Percentiles rank a stretch among this genome's conserved stretches.
Conservation (phyloP, 1,140 invertebrate genomes). For the Calosoma granatense region DNA sequence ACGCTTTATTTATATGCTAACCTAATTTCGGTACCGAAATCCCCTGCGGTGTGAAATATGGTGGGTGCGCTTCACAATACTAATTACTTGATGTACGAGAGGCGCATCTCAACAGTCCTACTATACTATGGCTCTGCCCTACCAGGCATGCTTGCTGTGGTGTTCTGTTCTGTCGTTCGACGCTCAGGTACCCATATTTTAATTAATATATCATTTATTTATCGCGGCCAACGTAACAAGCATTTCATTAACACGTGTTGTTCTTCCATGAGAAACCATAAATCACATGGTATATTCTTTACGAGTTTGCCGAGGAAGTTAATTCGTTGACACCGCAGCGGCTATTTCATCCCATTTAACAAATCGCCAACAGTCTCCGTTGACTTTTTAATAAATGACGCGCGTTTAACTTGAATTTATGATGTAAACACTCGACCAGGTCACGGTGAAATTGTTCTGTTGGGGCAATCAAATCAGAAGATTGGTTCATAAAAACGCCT, state of each 20-base stretch:
- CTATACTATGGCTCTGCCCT: too few relatives aligned
- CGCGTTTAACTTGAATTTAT: conserved; percentile 6
- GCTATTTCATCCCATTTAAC: conserved; percentile 6
- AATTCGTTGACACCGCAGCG: conserved; percentile 1
- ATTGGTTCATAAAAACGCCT: conserved; percentile 1
- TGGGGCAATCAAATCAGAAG: background rate
- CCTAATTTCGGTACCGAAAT: too few relatives aligned
- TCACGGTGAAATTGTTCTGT: background rate
- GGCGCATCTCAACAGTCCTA: too few relatives aligned
- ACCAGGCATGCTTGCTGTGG: too few relatives aligned
- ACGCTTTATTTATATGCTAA: too few relatives aligned
- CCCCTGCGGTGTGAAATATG: too few relatives aligned
- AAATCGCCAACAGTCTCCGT: conserved; percentile 2
- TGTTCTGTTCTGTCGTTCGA: too few relatives aligned
- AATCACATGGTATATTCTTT: background rate
- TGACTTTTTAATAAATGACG: conserved; percentile 8
- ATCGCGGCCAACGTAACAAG: background rate
- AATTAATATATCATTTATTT: too few relatives aligned
- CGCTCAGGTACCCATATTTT: too few relatives aligned
- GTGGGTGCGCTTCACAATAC: too few relatives aligned
- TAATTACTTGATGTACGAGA: too few relatives aligned
- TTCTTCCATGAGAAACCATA: background rate
- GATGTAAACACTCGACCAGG: conserved; percentile 2
- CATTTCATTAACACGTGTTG: background rate
- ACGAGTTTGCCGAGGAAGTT: background rate